phyloP scores from a whole-genome alignment of 2,113 vertebrate genomes.

The Saccopteryx bilineata region DNA sequence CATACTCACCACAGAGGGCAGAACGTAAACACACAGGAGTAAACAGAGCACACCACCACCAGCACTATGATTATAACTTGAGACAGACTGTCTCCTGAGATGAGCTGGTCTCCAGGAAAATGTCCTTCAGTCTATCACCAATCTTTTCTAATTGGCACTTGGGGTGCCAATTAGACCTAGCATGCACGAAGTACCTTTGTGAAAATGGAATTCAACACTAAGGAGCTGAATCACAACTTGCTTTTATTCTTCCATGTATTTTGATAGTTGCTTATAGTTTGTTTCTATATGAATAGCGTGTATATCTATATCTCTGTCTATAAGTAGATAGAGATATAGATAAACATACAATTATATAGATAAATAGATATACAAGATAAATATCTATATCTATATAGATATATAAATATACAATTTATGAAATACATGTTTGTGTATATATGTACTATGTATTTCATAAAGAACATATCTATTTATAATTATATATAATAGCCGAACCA shows the following conservation, averaged over 20 bases:
- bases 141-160: background rate
- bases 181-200: conserved; percentile 19
- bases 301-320: background rate
- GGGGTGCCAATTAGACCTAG: background rate
- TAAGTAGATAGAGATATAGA: no score
- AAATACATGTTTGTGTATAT: background rate
- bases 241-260: conserved; percentile 17
- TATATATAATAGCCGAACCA: background rate
- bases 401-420: background rate
- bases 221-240: background rate
- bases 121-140: background rate
- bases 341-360: no score
- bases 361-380: no score
- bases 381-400: no score
- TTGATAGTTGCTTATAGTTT: conserved; percentile 32
- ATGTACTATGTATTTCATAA: background rate
- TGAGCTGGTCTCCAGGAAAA: conserved; percentile 24
- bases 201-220: conserved; percentile 14
- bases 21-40: background rate
- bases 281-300: background rate
- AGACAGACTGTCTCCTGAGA: background rate
- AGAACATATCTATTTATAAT: background rate
- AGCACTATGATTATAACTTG: background rate
- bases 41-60: background rate
- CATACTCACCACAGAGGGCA: background rate